Evolutionary conservation across 2,113 vertebrate species (phyloP), one percentile per base, ranked within the genome.

Genomic region (Zosterops borbonicus): DNA sequence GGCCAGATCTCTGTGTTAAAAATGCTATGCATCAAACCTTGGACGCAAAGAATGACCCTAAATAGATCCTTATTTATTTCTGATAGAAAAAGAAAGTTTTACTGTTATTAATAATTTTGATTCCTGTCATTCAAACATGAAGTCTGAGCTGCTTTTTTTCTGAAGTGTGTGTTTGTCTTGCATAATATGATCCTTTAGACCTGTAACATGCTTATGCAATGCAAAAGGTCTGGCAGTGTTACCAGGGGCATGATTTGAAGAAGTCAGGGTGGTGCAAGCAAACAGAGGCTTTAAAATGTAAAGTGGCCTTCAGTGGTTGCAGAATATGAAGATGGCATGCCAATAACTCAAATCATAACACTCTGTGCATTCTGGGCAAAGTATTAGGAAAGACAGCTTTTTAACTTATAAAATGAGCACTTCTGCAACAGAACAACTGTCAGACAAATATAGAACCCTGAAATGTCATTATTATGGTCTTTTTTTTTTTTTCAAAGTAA

Each of bases 361-460:
- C 16, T 25, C 37, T 83, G 81, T 65, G 65, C 49, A 22, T 79
- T 86, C 83, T 90, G 83, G 76, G 39, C 21, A 92, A 94, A 82
- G 87, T 65, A 58, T 65, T 82, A 70, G 31, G 37, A 90, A 93
- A 88, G 79, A 65, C 46, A 92, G 73, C 47, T 93, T 93, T 93
- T 87, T 58, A 90, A 81, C 60, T 86, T 81, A 75, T 11, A 83
- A 95, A 96, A 90, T 87, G 83, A 96, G 79, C 64, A 64, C 86
- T 95, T 89, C 64, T 81, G 79, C 79, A 88, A 92, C 64, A 88
- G 92, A 92, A 93, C 71, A 95, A 90, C 77, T 93, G 90, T 95
- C 92, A 97, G 96, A 95, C 88, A 96, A 97, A 96, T 96, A 94
- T 96, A 96, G 95, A 96, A 97, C 8, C 31, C 60, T 87, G 89